Base-by-base conservation (phyloP, 2,888 invertebrate species). In the Brachyptera putata region DNA sequence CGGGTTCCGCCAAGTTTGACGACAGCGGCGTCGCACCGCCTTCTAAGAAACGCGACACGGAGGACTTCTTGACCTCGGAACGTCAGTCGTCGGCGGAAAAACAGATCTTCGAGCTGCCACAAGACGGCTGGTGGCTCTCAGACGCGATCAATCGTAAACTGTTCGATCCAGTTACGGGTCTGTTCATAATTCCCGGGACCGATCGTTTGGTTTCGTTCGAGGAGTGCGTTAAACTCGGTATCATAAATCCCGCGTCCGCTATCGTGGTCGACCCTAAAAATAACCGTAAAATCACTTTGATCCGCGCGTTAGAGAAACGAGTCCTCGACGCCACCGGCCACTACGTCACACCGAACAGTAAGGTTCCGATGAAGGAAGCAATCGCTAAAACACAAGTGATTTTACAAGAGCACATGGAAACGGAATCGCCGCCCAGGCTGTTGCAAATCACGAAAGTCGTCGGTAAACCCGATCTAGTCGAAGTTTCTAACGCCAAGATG, bases 141-240 rank as follows among this genome's bases (percentile, higher is more conserved):
- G 89, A 93, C 68, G 94, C 95, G 1, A 91, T 96, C 64, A 80
- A 87, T 39, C 85, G 87, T 70, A 86, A 85, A 58, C 74, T 92
- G 2, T 90, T 95, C 68, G 89, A 96, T 74, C 87, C 95, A 1
- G 77, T 82, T 0, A 85, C 84, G 1, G 96, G 97, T 1, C 76
- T 90, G 34, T 92, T 96, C 68, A 84, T 86, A 14, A 89, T 96
- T 65, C 91, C 91, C 1, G 89, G 89, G 13, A 92, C 94, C 4
- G 93, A 94, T 72, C 80, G 91, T 66, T 77, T 88, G 58, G 84
- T 93, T 46, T 87, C 89, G 62, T 87, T 96, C 67, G 86, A 90
- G 72, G 95, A 95, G 73, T 92, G 95, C 67, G 79, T 97, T 43
- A 85, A 86, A 68, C 79, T 92, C 62, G 86, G 89, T 70, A 85